phyloP scores from a whole-genome alignment of 2,888 invertebrate species.

The Tribolium freemani region DNA sequence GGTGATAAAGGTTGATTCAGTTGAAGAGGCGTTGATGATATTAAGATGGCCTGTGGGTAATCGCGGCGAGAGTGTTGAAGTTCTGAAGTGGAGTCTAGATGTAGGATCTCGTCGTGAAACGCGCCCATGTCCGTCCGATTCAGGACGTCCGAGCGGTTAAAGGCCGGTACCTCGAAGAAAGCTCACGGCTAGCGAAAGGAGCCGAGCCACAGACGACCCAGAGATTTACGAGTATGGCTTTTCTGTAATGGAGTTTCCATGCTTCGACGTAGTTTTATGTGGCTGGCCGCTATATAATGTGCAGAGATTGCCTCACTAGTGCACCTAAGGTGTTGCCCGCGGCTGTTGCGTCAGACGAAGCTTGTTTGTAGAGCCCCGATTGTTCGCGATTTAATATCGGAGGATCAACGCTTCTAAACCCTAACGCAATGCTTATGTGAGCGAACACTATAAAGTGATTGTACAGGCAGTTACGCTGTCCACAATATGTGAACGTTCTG shows the following conservation, averaged over 20 bases:
- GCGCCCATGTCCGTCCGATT: conserved; percentile 34
- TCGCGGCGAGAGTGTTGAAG: conserved; percentile 29
- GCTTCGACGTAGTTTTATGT: conserved; percentile 67
- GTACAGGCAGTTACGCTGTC: conserved; percentile 3
- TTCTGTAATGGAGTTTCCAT: conserved; percentile 68
- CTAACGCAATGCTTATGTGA: conserved; percentile 38
- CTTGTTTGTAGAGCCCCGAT: conserved; percentile 57
- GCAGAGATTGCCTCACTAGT: conserved; percentile 63
- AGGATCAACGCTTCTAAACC: conserved; percentile 52
- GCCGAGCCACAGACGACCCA: conserved; percentile 55
- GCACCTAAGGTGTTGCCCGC: conserved; percentile 63
- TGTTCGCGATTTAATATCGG: conserved; percentile 60
- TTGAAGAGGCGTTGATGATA: conserved; percentile 39
- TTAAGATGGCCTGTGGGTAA: conserved; percentile 36
- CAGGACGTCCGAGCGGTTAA: conserved; percentile 33
- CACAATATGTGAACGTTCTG: conserved; percentile 13
- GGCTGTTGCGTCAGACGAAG: conserved; percentile 60
- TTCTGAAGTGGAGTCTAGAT: conserved; percentile 20
- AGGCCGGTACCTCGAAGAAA: conserved; percentile 45
- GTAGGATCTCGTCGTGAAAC: conserved; percentile 10
- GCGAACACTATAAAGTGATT: conserved; percentile 36
- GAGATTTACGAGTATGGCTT: conserved; percentile 67
- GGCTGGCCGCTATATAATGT: conserved; percentile 64
- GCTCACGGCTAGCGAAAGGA: conserved; percentile 49
- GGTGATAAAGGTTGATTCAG: conserved; percentile 38